Percentiles rank a stretch among this genome's conserved stretches.
These are phyloP conservation scores for Euclidia mi DNA, from an alignment of 2,888 invertebrate genomes.

Conservation along the genomic window DNA sequence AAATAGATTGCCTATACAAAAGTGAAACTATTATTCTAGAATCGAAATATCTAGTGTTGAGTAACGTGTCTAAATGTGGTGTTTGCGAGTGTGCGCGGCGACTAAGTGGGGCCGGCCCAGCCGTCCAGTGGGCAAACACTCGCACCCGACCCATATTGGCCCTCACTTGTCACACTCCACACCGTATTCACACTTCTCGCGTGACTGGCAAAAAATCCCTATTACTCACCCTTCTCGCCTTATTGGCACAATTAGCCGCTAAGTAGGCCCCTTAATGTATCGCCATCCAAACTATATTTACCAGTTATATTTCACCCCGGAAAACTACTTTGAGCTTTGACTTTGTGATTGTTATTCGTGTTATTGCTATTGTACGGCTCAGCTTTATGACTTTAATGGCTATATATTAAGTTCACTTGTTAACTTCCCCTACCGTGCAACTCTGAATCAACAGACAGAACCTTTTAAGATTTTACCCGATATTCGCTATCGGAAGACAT, in stretches of 20 bases:
- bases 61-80: slow-evolving; percentile 7
- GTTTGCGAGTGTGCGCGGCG: slow-evolving; percentile 21
- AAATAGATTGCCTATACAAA: too few relatives aligned
- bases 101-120: slow-evolving; percentile 45
- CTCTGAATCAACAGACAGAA: slow-evolving; percentile 2
- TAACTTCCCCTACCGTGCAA: background rate
- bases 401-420: too few relatives aligned
- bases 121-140: slow-evolving; percentile 72
- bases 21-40: too few relatives aligned
- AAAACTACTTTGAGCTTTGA: background rate
- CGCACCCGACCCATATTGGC: slow-evolving; percentile 73
- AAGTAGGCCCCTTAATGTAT: slow-evolving; percentile 47
- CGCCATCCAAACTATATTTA: slow-evolving; percentile 40
- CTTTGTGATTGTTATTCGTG: background rate
- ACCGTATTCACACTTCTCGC: slow-evolving; percentile 66
- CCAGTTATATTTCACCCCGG: slow-evolving; percentile 33
- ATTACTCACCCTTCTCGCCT: slow-evolving; percentile 67
- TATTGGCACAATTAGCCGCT: slow-evolving; percentile 66
- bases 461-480: slow-evolving; percentile 1
- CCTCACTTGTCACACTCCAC: slow-evolving; percentile 71
- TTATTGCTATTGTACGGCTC: too few relatives aligned
- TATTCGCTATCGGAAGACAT: slow-evolving; percentile 17
- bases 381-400: too few relatives aligned
- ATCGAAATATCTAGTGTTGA: background rate
- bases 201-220: slow-evolving; percentile 72